Evolutionary conservation across 2,888 invertebrate species (phyloP), one percentile per base, ranked within the genome.

Genomic region (Aphodius sticticus): DNA sequence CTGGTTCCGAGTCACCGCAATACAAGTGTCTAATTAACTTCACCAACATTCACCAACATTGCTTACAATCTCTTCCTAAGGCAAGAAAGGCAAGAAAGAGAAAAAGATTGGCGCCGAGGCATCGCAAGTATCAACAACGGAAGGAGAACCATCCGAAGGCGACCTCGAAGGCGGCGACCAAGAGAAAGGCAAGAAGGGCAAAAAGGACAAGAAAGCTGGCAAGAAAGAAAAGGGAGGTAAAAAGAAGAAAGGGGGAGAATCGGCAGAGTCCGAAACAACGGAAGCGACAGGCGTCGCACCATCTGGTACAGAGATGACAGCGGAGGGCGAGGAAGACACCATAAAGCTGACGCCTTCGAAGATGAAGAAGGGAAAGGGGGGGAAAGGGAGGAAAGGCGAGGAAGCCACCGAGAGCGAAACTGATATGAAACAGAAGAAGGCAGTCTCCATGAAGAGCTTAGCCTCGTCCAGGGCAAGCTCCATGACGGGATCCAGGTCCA

Each of bases 51-150:
- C 26, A 26, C 26, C 26, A 26, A 26, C 26, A 26, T 26, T 26
- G 26, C 3, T 26, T 26, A 26, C 26, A 3, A 26, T 26, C 26
- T 26, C 26, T 26, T 26, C 26, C 26, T 2, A 89, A 91, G 53
- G 26, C 38, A 79, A 79, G 71, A 69, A 53, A 77, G 77, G 69
- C 15, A 77, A 79, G 70, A 76, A 71, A 16, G 37, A 26, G 12
- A 77, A 69, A 36, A 74, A 74, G 36, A 9, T 37, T 6, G 38
- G 12, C 5, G 53, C 53, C 12, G 14, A 26, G 0, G 38, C 35
- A 16, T 70, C 70, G 15, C 70, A 70, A n/a, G n/a, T 70, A n/a
- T 7, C 35, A 14, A 35, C 6, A 9, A 79, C 5, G 53, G 71
- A n/a, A 75, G 69, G 37, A 69, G 76, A 38, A 79, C 3, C 76